phyloP scores from a whole-genome alignment of 2,888 invertebrate genomes.

The Sclerodermus sp. region DNA sequence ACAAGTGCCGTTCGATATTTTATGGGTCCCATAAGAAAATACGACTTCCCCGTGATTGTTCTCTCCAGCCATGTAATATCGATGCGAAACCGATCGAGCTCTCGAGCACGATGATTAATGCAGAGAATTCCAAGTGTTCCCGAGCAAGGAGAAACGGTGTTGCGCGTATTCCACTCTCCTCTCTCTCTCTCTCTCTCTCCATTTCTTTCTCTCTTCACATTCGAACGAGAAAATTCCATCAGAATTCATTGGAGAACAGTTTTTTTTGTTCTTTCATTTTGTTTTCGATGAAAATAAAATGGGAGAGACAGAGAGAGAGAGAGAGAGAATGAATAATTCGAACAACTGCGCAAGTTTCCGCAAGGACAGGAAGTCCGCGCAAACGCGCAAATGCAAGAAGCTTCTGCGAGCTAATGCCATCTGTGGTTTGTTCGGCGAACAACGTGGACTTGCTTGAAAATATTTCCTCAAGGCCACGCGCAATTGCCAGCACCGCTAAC shows the following conservation, averaged over 20 bases:
- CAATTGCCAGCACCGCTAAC: not conserved
- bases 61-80: constrained; percentile 20
- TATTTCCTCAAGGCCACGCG: constrained; percentile 3
- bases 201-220: no score
- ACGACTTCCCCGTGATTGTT: constrained; percentile 40
- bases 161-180: no score
- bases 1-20: constrained; percentile 41
- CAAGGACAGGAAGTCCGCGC: no score
- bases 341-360: no score
- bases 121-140: constrained; percentile 13
- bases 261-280: no score
- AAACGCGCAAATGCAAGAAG: not conserved
- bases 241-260: no score
- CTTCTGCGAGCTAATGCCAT: constrained; percentile 48
- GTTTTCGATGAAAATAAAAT: no score
- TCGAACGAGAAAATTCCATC: no score
- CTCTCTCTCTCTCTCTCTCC: no score
- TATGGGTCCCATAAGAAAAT: constrained; percentile 50
- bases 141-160: constrained; percentile 10
- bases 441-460: constrained; percentile 9
- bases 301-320: constrained; percentile 3
- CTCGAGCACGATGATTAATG: constrained; percentile 14
- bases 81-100: constrained; percentile 20
- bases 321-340: constrained; percentile 8
- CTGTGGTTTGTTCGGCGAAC: constrained; percentile 36